Conservation (phyloP, 2,797 vertebrate species). For the Sciurus carolinensis region DNA sequence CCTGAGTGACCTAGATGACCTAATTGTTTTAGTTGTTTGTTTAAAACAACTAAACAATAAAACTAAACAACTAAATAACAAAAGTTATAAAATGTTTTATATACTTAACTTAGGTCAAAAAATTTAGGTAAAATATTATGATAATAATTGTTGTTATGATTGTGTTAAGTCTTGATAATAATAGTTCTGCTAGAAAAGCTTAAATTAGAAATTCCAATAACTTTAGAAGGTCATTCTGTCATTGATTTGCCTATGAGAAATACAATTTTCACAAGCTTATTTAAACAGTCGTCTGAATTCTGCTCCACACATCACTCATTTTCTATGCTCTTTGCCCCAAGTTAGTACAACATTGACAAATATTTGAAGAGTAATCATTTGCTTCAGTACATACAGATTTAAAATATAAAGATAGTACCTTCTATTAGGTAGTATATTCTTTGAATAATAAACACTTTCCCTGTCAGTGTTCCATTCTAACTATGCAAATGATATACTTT, state of each 20-base stretch:
- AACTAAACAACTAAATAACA: neutral
- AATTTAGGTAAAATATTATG: constrained; percentile 17
- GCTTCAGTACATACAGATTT: constrained; percentile 57
- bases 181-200: constrained; percentile 5
- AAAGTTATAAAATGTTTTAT: neutral
- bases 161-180: constrained; percentile 17
- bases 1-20: neutral
- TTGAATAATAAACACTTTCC: constrained; percentile 79
- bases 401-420: constrained; percentile 67
- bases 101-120: neutral
- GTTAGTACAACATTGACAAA: constrained; percentile 62
- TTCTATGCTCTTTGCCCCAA: constrained; percentile 51
- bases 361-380: constrained; percentile 69
- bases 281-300: constrained; percentile 64
- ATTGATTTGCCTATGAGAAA: constrained; percentile 24
- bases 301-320: neutral
- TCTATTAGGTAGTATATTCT: constrained; percentile 76
- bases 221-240: constrained; percentile 49
- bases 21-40: neutral
- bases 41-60: no score
- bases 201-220: constrained; percentile 59
- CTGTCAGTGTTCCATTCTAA: constrained; percentile 77
- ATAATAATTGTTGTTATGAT: neutral
- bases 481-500: constrained; percentile 83
- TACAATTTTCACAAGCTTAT: neutral